Percentiles rank a stretch among this genome's conserved stretches.
phyloP scores from a whole-genome alignment of 2,888 invertebrate genomes.

The Zaprionus obscuricornis region DNA sequence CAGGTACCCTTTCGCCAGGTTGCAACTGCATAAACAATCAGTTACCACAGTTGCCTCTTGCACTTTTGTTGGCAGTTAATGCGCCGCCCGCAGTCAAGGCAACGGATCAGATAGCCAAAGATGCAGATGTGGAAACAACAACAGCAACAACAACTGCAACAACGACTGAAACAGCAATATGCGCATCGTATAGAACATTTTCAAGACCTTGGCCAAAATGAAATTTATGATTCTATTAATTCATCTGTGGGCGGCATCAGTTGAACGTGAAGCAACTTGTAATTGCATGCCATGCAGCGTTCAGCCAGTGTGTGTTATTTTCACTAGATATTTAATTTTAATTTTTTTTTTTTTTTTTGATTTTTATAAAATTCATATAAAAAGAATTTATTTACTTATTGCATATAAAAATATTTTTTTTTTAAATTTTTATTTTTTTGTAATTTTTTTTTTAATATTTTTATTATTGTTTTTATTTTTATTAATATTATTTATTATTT shows the following conservation, averaged over 20 bases:
- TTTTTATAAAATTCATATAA: too few species aligned
- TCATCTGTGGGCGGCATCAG: conserved; percentile 59
- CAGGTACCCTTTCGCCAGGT: conserved; percentile 60
- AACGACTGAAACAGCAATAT: conserved; percentile 34
- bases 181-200: conserved; percentile 49
- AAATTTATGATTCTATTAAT: conserved; percentile 68
- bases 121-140: conserved; percentile 26
- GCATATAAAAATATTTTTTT: too few species aligned
- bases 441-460: too few species aligned
- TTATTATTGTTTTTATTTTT: too few species aligned
- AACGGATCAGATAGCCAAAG: conserved; percentile 9
- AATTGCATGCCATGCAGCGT: conserved; percentile 41
- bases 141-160: conserved; percentile 9
- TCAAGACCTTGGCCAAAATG: conserved; percentile 42
- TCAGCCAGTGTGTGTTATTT: not conserved
- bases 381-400: too few species aligned
- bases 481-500: too few species aligned
- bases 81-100: conserved; percentile 21
- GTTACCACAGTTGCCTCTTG: conserved; percentile 4
- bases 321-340: too few species aligned
- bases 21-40: conserved; percentile 58
- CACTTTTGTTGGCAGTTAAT: conserved; percentile 19
- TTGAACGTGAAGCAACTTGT: conserved; percentile 29
- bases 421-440: too few species aligned
- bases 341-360: too few species aligned